Conservation (phyloP, 2,797 vertebrate genomes). For the Coracias cyanogaster region DNA sequence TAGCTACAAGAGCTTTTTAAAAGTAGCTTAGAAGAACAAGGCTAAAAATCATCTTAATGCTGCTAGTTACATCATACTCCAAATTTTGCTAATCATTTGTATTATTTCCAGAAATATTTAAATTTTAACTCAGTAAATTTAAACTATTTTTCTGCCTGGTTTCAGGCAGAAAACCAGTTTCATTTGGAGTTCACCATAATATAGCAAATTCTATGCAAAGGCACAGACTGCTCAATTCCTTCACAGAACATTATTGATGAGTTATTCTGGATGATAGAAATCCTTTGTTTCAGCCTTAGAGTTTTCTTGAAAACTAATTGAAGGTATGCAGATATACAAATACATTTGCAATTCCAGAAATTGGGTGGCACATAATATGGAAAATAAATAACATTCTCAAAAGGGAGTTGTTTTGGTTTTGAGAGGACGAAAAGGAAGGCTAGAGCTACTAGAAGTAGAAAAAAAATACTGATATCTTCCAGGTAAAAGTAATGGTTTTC, state of each 20-base stretch:
- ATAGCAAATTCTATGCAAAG: background rate
- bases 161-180: background rate
- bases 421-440: background rate
- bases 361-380: background rate
- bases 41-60: background rate
- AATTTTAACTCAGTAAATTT: background rate
- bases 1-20: background rate
- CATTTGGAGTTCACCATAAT: background rate
- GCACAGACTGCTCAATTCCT: background rate
- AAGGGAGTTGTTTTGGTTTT: background rate
- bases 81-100: background rate
- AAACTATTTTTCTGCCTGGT: background rate
- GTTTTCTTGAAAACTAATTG: background rate
- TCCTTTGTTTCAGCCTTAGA: background rate
- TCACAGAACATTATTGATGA: background rate
- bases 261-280: background rate
- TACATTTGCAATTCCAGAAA: background rate
- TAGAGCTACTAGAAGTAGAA: too few relatives aligned
- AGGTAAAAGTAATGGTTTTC: background rate
- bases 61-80: background rate
- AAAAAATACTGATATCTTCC: background rate
- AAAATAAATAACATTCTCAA: background rate
- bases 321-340: background rate
- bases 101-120: background rate
- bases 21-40: background rate